Base-by-base conservation (phyloP, 2,113 vertebrate species). In the Oxyruncus cristatus region DNA sequence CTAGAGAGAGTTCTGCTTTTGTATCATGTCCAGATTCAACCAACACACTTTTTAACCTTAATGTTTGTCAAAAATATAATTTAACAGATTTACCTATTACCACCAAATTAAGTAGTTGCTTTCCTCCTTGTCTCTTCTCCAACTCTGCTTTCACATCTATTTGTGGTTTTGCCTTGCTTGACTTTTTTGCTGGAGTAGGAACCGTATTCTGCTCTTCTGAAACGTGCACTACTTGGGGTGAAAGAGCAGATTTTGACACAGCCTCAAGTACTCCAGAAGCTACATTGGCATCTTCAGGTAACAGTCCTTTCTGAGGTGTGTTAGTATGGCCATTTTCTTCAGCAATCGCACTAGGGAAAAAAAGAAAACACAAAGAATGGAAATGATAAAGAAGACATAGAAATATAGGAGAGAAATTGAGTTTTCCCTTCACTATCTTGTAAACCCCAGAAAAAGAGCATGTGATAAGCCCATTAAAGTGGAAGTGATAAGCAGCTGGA, bases 91-190 rank as follows among this genome's bases (percentile, higher is more conserved):
- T 98, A 99, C 99, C 99, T 97, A 99, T 99, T 88, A 99, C 99
- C 62, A 99, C 99, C 72, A 99, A 96, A 97, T 99, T 99, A 35
- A 99, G 97, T 42, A 99, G 98, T 2, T 99, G 98, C 95, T 99
- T 99, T 76, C 99, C 99, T 47, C 99, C 99, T 98, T 99, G 99
- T 77, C 99, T 98, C 96, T 99, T 99, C 97, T 99, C 99, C 97
- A 99, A 95, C 86, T 99, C 99, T 1, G 98, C 98, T 95, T 98
- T 99, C 92, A 99, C 97, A 89, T 99, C 98, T 88, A 99, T 98
- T 44, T 99, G 98, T 68, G 98, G 99, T 92, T 98, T 99, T 86
- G 98, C 93, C 97, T 99, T 99, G 95, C 98, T 98, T 59, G 98
- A 85, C 26, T 98, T 98, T 77, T 99, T 99, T 50, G 96, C 92